Evolutionary conservation across 2,797 vertebrate genomes (phyloP).

Genomic region (Mormyrops boulengeri): DNA sequence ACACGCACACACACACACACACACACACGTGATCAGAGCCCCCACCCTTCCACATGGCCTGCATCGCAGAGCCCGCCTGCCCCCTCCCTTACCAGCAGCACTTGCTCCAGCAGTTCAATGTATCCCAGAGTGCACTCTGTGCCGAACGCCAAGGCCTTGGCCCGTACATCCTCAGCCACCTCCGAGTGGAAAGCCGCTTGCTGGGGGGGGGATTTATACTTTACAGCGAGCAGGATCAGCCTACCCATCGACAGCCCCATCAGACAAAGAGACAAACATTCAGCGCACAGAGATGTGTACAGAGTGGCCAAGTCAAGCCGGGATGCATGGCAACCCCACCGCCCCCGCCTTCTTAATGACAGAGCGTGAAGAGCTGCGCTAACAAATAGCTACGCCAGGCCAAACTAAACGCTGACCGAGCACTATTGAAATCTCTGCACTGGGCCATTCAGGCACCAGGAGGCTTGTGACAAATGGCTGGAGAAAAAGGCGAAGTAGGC

Average conservation of each 20-base stretch:
- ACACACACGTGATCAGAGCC: neutral
- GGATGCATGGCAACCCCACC: neutral
- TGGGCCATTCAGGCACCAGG: neutral
- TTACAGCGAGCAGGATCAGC: neutral
- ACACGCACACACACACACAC: neutral
- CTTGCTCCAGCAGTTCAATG: constrained; percentile 85
- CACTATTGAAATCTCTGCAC: neutral
- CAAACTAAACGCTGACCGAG: neutral
- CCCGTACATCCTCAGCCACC: constrained; percentile 73
- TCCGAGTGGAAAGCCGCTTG: constrained; percentile 87
- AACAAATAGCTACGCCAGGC: neutral
- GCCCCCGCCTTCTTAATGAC: neutral
- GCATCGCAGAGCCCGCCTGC: neutral
- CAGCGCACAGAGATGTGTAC: neutral
- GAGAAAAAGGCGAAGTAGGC: neutral
- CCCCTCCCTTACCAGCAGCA: constrained; percentile 71
- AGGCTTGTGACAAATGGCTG: neutral
- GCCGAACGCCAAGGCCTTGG: constrained; percentile 75
- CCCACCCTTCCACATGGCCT: neutral
- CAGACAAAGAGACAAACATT: neutral
- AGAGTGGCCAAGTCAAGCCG: neutral
- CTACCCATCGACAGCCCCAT: neutral
- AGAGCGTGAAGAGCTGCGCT: neutral
- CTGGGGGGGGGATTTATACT: constrained; percentile 50
- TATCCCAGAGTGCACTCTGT: constrained; percentile 84